Conservation (phyloP, 2,888 invertebrate species). For the Pantelozetes paolii region DNA sequence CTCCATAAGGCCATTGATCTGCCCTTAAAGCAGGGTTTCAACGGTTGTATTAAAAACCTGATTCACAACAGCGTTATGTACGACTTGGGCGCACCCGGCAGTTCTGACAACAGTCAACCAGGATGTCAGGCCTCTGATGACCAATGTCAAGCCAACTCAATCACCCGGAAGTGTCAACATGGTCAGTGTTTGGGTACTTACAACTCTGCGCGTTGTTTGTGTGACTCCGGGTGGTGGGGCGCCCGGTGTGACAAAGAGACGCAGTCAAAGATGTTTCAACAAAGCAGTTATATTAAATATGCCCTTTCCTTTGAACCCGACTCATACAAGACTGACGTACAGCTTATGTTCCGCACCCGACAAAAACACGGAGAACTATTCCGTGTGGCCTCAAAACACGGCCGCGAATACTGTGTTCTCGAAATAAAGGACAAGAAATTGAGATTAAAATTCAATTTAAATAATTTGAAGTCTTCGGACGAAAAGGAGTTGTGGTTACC, state of each 20-base stretch:
- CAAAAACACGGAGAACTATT: constrained; percentile 90
- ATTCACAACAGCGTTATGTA: constrained; percentile 93
- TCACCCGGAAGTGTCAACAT: constrained; percentile 70
- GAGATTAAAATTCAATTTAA: constrained; percentile 87
- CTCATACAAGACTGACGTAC: constrained; percentile 83
- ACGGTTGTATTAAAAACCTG: constrained; percentile 91
- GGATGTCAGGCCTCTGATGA: constrained; percentile 93
- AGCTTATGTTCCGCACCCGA: constrained; percentile 85
- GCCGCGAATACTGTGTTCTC: constrained; percentile 85
- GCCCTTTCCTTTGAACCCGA: constrained; percentile 90
- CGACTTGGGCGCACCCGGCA: constrained; percentile 87
- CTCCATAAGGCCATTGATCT: constrained; percentile 58
- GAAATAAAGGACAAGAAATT: constrained; percentile 72
- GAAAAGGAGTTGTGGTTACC: constrained; percentile 85
- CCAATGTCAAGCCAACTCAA: constrained; percentile 74
- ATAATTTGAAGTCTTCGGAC: constrained; percentile 75
- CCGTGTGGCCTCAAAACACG: constrained; percentile 87
- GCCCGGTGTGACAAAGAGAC: constrained; percentile 52
- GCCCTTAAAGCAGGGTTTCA: constrained; percentile 67
- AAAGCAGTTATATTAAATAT: constrained; percentile 94
- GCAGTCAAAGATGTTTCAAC: constrained; percentile 79
- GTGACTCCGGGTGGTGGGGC: constrained; percentile 92
- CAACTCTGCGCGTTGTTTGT: constrained; percentile 77
- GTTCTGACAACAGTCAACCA: constrained; percentile 72
- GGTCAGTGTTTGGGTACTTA: constrained; percentile 89